A percentile compares a stretch with the other conserved stretches of the same genome.
phyloP scores from a whole-genome alignment of 2,888 invertebrate species.

The Agrochola macilenta region DNA sequence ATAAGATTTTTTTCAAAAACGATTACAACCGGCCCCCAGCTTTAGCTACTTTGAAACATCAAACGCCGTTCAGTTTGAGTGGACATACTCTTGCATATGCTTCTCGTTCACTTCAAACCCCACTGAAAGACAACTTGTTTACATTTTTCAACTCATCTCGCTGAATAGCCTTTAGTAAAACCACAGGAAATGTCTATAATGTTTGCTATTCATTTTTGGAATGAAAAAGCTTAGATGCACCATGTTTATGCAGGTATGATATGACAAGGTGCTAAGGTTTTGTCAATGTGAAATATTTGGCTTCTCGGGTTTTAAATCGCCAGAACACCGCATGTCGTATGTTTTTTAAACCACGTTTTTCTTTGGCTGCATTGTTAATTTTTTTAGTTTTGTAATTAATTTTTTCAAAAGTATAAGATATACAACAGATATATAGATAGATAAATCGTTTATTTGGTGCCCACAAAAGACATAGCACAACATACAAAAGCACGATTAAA shows the following conservation, averaged over 20 bases:
- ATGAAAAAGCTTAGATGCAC: conserved; percentile 28
- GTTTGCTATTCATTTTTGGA: conserved; percentile 57
- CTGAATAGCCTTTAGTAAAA: conserved; percentile 56
- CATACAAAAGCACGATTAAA: no score
- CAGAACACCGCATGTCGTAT: no score
- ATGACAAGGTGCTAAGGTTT: neutral
- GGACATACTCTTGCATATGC: conserved; percentile 50
- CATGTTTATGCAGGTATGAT: neutral
- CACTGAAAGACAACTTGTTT: conserved; percentile 58
- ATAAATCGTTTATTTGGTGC: no score
- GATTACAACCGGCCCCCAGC: neutral
- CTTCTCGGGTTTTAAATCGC: neutral
- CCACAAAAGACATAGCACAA: no score
- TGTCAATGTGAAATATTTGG: neutral
- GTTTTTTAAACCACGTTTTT: neutral
- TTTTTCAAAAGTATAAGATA: neutral
- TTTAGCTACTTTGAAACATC: conserved; percentile 50
- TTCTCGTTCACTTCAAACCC: conserved; percentile 48
- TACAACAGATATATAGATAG: no score
- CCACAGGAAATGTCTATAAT: conserved; percentile 41
- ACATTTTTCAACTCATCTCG: conserved; percentile 62
- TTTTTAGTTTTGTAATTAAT: no score
- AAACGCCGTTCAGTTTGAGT: conserved; percentile 58
- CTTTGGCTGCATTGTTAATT: neutral
- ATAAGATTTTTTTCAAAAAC: conserved; percentile 15